Conservation (phyloP, 2,797 vertebrate genomes). For the Alcedo quadribrachys region DNA sequence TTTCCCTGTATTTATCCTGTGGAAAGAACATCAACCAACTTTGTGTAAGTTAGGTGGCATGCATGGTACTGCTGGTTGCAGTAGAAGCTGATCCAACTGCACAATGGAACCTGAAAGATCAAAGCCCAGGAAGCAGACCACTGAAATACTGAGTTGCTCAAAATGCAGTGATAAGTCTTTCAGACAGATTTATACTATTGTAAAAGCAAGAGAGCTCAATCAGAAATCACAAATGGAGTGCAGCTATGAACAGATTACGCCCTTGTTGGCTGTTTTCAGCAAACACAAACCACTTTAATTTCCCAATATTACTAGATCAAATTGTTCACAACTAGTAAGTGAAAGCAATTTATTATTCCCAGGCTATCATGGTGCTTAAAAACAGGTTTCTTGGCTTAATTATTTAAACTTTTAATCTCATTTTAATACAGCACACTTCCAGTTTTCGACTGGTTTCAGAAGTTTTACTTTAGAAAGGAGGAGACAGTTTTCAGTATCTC, state of each 20-base stretch:
- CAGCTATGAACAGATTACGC: not conserved
- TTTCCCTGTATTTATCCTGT: conserved; percentile 2
- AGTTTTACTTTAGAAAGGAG: not conserved
- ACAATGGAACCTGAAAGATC: not conserved
- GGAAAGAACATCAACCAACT: not conserved
- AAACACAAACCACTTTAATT: not conserved
- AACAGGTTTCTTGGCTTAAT: not conserved
- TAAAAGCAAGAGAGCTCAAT: not conserved
- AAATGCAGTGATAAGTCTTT: not conserved
- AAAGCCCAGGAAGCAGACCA: not conserved
- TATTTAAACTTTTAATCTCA: not conserved
- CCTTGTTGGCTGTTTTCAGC: not conserved
- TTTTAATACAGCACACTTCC: not conserved
- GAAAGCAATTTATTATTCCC: not conserved
- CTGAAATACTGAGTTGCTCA: not conserved
- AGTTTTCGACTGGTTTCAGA: not conserved
- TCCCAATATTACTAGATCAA: not conserved
- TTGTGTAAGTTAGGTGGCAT: not conserved
- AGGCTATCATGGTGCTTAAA: not conserved
- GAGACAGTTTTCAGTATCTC: not conserved
- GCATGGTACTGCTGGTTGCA: not conserved
- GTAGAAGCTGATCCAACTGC: not conserved
- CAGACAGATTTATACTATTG: not conserved
- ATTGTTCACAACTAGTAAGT: not conserved
- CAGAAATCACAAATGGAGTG: not conserved